Conservation (phyloP, 2,888 invertebrate genomes). For the Harpalus rufipes region DNA sequence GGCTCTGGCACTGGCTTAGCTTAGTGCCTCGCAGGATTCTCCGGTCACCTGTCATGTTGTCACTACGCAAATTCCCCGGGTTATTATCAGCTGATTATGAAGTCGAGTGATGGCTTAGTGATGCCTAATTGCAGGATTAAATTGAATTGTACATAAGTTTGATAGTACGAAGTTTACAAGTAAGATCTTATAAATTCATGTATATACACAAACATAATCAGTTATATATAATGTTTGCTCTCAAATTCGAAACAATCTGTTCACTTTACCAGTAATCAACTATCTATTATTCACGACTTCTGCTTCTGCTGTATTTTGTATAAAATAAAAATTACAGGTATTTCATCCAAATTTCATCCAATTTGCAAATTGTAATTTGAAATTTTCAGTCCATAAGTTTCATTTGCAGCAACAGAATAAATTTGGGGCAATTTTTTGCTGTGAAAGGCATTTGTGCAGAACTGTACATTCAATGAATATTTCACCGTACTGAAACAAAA, state of each 20-base stretch:
- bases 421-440: background rate
- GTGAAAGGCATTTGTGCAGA: background rate
- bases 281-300: too few species aligned
- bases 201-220: too few species aligned
- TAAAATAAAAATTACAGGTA: background rate
- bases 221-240: too few species aligned
- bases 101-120: constrained; percentile 3
- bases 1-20: constrained; percentile 16
- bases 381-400: background rate
- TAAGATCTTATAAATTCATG: too few species aligned
- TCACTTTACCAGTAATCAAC: too few species aligned
- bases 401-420: background rate
- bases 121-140: background rate
- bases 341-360: background rate
- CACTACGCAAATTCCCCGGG: constrained; percentile 14
- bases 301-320: too few species aligned
- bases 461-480: constrained; percentile 3
- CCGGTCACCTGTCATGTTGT: constrained; percentile 33
- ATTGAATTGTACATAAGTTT: background rate
- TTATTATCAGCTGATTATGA: constrained; percentile 25
- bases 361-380: background rate
- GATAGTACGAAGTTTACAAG: too few species aligned
- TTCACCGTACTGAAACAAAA: background rate
- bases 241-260: too few species aligned
- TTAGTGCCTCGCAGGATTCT: constrained; percentile 5